These are phyloP conservation scores for Akabosia matsudoensis DNA, from an alignment of 1,140 invertebrate genomes.

Conservation along the genomic window DNA sequence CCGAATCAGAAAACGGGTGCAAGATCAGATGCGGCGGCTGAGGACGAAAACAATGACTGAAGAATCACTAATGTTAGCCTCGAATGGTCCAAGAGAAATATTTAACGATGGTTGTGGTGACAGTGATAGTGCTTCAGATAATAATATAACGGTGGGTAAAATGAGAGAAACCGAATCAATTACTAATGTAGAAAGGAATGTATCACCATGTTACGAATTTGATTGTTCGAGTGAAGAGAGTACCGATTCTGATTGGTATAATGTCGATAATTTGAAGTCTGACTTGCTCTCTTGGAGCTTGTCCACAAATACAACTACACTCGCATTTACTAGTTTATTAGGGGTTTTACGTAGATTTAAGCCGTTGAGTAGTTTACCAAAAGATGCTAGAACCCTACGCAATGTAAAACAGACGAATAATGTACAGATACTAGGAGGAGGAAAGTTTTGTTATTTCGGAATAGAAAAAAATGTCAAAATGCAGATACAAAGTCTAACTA, in stretches of 20 bases:
- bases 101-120: neutral
- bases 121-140: neutral
- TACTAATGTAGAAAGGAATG: too few relatives aligned
- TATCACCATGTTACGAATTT: neutral
- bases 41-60: neutral
- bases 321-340: neutral
- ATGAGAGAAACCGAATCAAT: neutral
- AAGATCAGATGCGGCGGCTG: neutral
- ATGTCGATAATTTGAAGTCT: neutral
- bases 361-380: neutral
- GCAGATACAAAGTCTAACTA: neutral
- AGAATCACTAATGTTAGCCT: too few relatives aligned
- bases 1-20: neutral
- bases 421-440: neutral
- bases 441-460: conserved; percentile 10
- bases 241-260: neutral
- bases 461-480: neutral
- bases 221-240: neutral
- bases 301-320: neutral
- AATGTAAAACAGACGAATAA: neutral
- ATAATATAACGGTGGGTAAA: neutral
- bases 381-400: neutral
- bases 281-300: neutral
- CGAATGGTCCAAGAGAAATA: too few relatives aligned
- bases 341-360: neutral